Evolutionary conservation across 1,140 invertebrate genomes (phyloP).

Genomic region (Heliconius nattereri): DNA sequence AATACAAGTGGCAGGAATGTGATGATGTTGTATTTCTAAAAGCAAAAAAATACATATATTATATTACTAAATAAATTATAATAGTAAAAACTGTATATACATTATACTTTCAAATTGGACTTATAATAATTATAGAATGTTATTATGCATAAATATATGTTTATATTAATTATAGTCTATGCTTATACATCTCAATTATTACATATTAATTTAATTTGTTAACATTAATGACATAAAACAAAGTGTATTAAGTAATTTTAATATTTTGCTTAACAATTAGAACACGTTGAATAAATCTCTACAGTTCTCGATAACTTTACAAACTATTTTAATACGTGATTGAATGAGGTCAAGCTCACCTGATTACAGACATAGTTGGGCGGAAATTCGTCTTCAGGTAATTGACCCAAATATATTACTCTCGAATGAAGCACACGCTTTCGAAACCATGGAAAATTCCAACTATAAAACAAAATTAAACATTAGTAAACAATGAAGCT

Average conservation of each 20-base stretch:
- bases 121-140: no score
- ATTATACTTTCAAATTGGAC: no score
- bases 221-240: background rate
- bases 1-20: constrained; percentile 98
- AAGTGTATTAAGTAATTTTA: background rate
- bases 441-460: constrained; percentile 62
- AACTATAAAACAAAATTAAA: constrained; percentile 51
- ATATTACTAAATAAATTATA: no score
- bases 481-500: constrained; percentile 39
- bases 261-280: background rate
- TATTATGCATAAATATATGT: background rate
- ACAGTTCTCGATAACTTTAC: constrained; percentile 21
- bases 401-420: constrained; percentile 76
- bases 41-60: constrained; percentile 26
- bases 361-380: constrained; percentile 98
- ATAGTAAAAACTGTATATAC: no score
- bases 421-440: constrained; percentile 69
- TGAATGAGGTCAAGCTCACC: constrained; percentile 58
- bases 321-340: constrained; percentile 27
- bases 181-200: background rate
- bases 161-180: background rate
- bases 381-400: constrained; percentile 90
- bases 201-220: background rate
- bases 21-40: constrained; percentile 97
- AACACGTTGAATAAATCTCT: constrained; percentile 1